Evolutionary conservation across 2,888 invertebrate genomes (phyloP), one percentile per base, ranked within the genome.

Genomic region (Antheraea assamensis): DNA sequence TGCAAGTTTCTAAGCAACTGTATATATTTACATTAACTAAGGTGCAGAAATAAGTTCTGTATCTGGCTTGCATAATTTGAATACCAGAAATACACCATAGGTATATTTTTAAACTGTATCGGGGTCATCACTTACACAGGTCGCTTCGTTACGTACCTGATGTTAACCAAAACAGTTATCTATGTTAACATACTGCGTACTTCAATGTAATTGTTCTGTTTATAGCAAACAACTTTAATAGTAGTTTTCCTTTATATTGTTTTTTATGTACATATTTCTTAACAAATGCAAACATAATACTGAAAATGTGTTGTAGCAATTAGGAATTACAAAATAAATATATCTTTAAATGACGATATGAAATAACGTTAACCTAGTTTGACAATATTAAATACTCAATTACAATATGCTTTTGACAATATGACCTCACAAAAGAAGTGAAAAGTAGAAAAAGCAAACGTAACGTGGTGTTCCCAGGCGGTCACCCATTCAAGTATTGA

Each of bases 401-500:
- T n/a, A n/a, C n/a, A n/a, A n/a, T n/a, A n/a, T n/a, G n/a, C n/a
- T n/a, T n/a, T n/a, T n/a, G n/a, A n/a, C n/a, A n/a, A n/a, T n/a
- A n/a, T n/a, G n/a, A n/a, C n/a, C n/a, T n/a, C n/a, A n/a, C n/a
- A n/a, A n/a, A n/a, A n/a, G n/a, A n/a, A n/a, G n/a, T n/a, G n/a
- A n/a, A n/a, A n/a, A n/a, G n/a, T n/a, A n/a, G n/a, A 88, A 87
- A 87, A 87, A 85, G 85, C 85, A 85, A 87, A 87, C 86, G 80
- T 83, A 87, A 88, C 87, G 88, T 79, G 87, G 89, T 90, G 88
- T 90, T 88, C 87, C 89, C 88, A 89, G 87, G 88, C 88, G 88
- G 90, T 89, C 89, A 90, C 89, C 90, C 90, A 90, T 90, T 88
- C 88, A 90, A 90, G 89, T 90, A 90, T 90, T 90, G 89, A 92